Conservation (phyloP, 2,888 invertebrate genomes). For the Drosophila atripex region DNA sequence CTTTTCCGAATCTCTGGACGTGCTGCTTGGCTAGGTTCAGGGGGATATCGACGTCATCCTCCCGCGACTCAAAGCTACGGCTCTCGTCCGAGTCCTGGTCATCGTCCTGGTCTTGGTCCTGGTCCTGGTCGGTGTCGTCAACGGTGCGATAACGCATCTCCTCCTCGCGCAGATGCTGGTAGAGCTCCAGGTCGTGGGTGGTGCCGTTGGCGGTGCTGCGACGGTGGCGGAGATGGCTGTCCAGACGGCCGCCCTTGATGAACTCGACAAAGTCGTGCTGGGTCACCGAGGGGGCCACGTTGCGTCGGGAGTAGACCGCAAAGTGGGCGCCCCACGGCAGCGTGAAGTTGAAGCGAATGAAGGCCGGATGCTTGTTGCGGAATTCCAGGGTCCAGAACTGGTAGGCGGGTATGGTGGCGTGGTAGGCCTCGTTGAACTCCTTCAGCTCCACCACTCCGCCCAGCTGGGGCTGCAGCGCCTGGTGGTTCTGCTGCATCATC, state of each 20-base stretch:
- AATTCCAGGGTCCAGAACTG: conserved; percentile 97
- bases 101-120: conserved; percentile 1
- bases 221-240: conserved; percentile 88
- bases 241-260: conserved; percentile 93
- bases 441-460: conserved; percentile 89
- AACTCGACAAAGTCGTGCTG: conserved; percentile 98
- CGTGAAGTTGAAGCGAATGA: conserved; percentile 94
- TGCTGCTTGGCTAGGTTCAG: conserved; percentile 71
- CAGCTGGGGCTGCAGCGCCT: conserved; percentile 71
- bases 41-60: conserved; percentile 73
- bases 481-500: conserved; percentile 76
- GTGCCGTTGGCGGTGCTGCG: conserved; percentile 60
- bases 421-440: conserved; percentile 93
- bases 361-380: conserved; percentile 94
- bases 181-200: conserved; percentile 39
- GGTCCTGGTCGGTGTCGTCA: not conserved
- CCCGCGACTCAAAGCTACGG: conserved; percentile 60
- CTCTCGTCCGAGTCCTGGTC: conserved; percentile 28
- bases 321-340: conserved; percentile 97
- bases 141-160: conserved; percentile 1
- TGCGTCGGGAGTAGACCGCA: conserved; percentile 97
- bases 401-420: conserved; percentile 93
- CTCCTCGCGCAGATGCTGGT: conserved; percentile 19
- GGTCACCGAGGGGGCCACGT: conserved; percentile 97
- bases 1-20: conserved; percentile 45